Evolutionary conservation across 2,888 invertebrate species (phyloP), one percentile per base, ranked within the genome.

Genomic region (Aphelenchoides bicaudatus): DNA sequence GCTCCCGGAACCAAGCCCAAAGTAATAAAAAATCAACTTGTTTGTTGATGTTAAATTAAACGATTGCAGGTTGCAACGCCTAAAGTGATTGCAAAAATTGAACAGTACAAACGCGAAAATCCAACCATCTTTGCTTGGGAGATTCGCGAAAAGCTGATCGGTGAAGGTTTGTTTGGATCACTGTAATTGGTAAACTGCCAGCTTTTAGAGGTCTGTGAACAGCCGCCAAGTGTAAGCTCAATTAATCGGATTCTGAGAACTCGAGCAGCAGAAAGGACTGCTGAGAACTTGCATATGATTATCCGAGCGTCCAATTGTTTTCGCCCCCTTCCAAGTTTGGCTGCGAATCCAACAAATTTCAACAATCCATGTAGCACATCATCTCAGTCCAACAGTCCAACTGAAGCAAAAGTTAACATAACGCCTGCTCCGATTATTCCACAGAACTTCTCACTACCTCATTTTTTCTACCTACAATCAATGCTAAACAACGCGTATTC

Each of bases 71-170:
- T 94, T 59, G 94, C 94, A 58, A 94, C 94, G 29, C 94, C 94
- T 23, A 88, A 90, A 13, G 94, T 94, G 52, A 93, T 94, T 62
- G 88, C 91, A 66, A 94, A 93, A 84, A 94, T 94, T 79, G 94
- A 94, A 82, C 90, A 92, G 82, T 93, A 94, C 85, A 94, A 94
- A 84, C 83, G 91, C 73, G 93, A 94, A 81, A 94, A 94, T 82
- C 93, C 94, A 2, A 94, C 94, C 61, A 93, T 94, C 79, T 96
- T 94, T 81, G 94, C 94, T 47, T 96, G 94, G 94, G 94, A 96
- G 85, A 94, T 94, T 71, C 85, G 94, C 58, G 94, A 96, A 82
- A 85, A 91, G 81, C 87, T 94, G 65, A 90, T 94, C 78, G 89
- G 90, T 66, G 93, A 94, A 88, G 91, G 92, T 92, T 28, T 31